These are phyloP conservation scores for Acropternis orthonyx DNA, from an alignment of 2,797 vertebrate species.

Conservation along the genomic window DNA sequence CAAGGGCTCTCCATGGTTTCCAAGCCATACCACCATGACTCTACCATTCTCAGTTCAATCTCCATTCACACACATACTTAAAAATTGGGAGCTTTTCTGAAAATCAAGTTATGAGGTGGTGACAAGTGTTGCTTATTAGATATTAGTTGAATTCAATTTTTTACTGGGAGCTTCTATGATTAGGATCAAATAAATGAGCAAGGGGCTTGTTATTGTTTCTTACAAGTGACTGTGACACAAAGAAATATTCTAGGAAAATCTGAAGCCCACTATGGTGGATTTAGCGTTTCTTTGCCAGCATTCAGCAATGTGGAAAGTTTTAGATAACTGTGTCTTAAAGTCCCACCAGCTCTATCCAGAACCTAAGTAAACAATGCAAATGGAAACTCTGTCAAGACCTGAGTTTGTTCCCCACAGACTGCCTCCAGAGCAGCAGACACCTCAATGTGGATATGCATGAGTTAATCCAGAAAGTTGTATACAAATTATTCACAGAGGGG, in stretches of 20 bases:
- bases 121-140: background rate
- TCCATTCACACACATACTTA: background rate
- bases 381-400: background rate
- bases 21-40: background rate
- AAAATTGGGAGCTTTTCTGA: background rate
- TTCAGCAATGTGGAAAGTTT: background rate
- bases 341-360: background rate
- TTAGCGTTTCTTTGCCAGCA: background rate
- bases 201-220: background rate
- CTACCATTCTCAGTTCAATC: background rate
- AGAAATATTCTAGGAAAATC: background rate
- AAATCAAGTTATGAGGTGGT: background rate
- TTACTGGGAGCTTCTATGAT: background rate
- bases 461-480: constrained; percentile 14
- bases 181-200: background rate
- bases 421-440: constrained; percentile 9
- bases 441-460: constrained; percentile 21
- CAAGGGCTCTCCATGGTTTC: background rate
- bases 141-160: background rate
- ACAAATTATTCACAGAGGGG: constrained; percentile 13
- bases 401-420: background rate
- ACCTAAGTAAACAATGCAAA: constrained; percentile 7
- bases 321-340: background rate
- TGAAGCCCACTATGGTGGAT: background rate
- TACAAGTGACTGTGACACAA: background rate